These are phyloP conservation scores for Phoeniculus purpureus DNA, from an alignment of 2,797 vertebrate species.

Conservation along the genomic window DNA sequence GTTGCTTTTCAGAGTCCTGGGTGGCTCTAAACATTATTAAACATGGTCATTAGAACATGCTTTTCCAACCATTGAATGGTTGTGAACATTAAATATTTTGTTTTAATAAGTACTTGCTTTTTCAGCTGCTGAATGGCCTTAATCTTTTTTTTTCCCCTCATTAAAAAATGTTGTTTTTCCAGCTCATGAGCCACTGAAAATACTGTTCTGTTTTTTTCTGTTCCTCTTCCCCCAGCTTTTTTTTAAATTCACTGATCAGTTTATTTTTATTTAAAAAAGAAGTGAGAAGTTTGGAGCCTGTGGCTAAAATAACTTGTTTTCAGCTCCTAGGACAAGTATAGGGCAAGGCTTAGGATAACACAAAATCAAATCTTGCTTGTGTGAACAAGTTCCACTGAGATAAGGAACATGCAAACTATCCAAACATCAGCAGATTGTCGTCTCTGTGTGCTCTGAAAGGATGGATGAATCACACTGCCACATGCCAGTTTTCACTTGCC, in stretches of 20 bases:
- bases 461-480: conserved; percentile 18
- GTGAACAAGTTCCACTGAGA: conserved; percentile 62
- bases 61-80: conserved; percentile 69
- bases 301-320: conserved; percentile 65
- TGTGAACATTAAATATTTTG: conserved; percentile 72
- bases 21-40: conserved; percentile 73
- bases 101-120: conserved; percentile 74
- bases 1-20: conserved; percentile 58
- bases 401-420: conserved; percentile 44
- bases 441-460: conserved; percentile 1
- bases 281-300: conserved; percentile 64
- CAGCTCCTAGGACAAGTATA: conserved; percentile 54
- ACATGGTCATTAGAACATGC: conserved; percentile 49
- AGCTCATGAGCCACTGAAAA: conserved; percentile 74
- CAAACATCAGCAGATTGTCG: conserved; percentile 56
- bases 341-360: conserved; percentile 65
- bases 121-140: conserved; percentile 69
- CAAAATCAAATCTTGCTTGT: conserved; percentile 56
- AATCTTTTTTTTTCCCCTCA: conserved; percentile 65
- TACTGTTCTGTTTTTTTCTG: conserved; percentile 27
- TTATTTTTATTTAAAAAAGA: conserved; percentile 49
- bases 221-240: background rate
- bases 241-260: conserved; percentile 27
- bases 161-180: conserved; percentile 75
- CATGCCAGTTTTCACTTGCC: conserved; percentile 36